Evolutionary conservation across 2,113 vertebrate species (phyloP), one percentile per base, ranked within the genome.

Genomic region (Sciurus niger): DNA sequence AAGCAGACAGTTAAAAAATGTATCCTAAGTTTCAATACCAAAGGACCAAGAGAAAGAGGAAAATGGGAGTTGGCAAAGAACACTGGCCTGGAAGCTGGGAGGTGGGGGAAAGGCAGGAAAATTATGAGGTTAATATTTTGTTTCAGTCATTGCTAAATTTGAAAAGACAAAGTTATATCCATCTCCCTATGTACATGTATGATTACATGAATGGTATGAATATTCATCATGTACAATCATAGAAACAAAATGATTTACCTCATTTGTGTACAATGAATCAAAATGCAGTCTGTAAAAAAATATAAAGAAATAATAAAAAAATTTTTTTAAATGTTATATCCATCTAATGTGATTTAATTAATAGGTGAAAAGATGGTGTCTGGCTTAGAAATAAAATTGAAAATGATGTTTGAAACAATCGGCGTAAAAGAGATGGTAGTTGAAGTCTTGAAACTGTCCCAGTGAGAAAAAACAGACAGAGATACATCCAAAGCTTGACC

Each of bases 381-480:
- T 92, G 24, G 17, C 76, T 92, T 51, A 84, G 22, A 94, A 94
- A 79, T 92, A 67, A 92, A 93, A 68, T 37, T 32, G 67, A 84
- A 88, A 85, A 32, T 46, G 40, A n/a, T 70, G 32, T 76, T 92
- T 88, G 79, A 76, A 76, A 30, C 14, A 89, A 85, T 79, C 78
- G 80, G 48, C 43, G 28, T 53, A 7, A 32, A 76, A 7, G 32
- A 76, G 40, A 89, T 93, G 77, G 93, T 40, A 91, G 30, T 58
- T 43, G 58, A 89, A 40, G 73, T 53, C 68, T 80, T 74, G 14
- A 63, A 73, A 84, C 24, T 74, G 63, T 87, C 2, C 25, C 20
- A 63, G 9, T 4, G n/a, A 95, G 67, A 84, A 84, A 95, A 79
- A 51, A 25, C 48, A 63, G 40, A 88, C 30, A 93, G 82, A 83